Base-by-base conservation (phyloP, 2,888 invertebrate species). In the Drosophila kambysellisi region DNA sequence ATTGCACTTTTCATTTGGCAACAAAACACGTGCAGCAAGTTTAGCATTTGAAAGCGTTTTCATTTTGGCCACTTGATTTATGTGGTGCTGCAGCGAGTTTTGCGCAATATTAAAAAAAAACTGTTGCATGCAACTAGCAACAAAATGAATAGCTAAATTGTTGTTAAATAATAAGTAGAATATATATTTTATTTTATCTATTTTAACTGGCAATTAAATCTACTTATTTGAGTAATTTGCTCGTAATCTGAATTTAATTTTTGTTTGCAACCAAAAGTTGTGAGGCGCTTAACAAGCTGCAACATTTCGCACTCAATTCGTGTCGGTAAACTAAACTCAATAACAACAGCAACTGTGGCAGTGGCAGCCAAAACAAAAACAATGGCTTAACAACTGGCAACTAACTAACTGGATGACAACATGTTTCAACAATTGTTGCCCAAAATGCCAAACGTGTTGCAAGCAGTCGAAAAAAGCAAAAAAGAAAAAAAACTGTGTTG, bases 391-490 rank as follows among this genome's bases (percentile, higher is more conserved):
- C 56, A 70, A 56, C 39, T 53, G 58, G 48, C 64, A 76, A 68
- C 88, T 70, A 84, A 89, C 89, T 88, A 88, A 88, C 90, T 85
- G 76, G 75, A 79, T 90, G 89, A 83, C 89, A 86, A 81, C 86
- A 90, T 87, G 89, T 88, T 84, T 88, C 89, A 86, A 73, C 86
- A 86, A 87, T 90, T 86, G 83, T 74, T 81, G 76, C 81, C 74
- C 76, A 66, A 90, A 81, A 90, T 88, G 83, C 74, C 83, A 86
- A 86, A 90, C 89, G 90, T 87, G 86, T 90, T 58, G 50, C 56
- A 72, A 83, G 72, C 51, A 30, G 37, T 15, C 6, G 4, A 48
- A 17, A 17, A 30, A 33, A 37, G 32, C 17, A 56, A 48, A 33
- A 51, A n/a, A 32, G 20, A 62, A 39, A 8, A 43, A 46, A 30